Conservation (phyloP, 2,797 vertebrate genomes). For the Orientallactaga sibirica region DNA sequence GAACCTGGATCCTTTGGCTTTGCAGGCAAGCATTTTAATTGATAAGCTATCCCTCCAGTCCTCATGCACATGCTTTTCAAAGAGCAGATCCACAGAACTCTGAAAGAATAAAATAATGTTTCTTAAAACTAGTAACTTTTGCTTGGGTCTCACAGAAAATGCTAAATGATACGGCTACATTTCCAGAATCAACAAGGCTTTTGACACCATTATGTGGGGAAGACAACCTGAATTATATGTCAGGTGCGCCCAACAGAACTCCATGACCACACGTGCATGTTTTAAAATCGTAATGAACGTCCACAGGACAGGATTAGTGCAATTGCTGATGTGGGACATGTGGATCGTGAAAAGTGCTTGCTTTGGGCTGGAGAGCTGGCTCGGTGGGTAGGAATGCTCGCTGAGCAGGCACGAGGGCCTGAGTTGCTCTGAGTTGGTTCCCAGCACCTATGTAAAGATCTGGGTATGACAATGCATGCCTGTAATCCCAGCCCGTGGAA, state of each 20-base stretch:
- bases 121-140: background rate
- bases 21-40: too few relatives aligned
- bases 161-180: background rate
- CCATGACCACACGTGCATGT: too few relatives aligned
- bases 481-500: background rate
- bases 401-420: background rate
- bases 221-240: background rate
- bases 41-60: too few relatives aligned
- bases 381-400: background rate
- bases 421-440: too few relatives aligned
- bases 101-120: background rate
- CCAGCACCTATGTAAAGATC: background rate
- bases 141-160: background rate
- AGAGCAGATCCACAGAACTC: background rate
- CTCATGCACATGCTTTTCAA: background rate
- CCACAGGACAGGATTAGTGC: too few relatives aligned
- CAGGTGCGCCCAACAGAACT: too few relatives aligned
- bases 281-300: too few relatives aligned
- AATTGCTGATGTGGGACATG: too few relatives aligned
- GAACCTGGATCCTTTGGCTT: too few relatives aligned
- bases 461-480: background rate
- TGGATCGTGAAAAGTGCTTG: too few relatives aligned
- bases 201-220: background rate
- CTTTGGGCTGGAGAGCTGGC: background rate
- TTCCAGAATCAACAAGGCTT: background rate